Evolutionary conservation across 2,888 invertebrate genomes (phyloP).

Genomic region (Melipona bicolor): DNA sequence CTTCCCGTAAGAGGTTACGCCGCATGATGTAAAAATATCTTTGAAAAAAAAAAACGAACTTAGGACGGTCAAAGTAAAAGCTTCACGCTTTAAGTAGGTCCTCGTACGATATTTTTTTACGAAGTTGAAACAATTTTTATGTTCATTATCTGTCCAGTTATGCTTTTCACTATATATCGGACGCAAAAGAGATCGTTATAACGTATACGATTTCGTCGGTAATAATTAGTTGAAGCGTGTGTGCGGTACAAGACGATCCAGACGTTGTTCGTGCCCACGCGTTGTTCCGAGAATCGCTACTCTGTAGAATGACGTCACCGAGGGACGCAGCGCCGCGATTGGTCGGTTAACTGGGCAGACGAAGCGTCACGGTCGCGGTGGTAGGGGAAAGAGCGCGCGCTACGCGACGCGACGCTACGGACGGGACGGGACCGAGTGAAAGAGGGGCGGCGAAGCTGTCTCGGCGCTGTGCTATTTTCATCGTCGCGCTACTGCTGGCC

Average conservation of each 20-base stretch:
- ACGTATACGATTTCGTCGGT: background rate
- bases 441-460: conserved; percentile 60
- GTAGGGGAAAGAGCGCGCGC: conserved; percentile 14
- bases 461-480: conserved; percentile 80
- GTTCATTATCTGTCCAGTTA: no score
- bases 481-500: conserved; percentile 78
- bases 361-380: conserved; percentile 37
- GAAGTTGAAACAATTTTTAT: no score
- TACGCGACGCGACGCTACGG: background rate
- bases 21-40: no score
- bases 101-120: no score
- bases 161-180: no score
- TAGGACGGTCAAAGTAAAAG: no score
- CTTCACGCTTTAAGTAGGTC: no score
- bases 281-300: conserved; percentile 7
- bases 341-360: conserved; percentile 18
- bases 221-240: background rate
- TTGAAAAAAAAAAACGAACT: no score
- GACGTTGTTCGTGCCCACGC: conserved; percentile 32
- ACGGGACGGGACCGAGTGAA: background rate
- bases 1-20: no score
- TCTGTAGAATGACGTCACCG: conserved; percentile 41
- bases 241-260: background rate
- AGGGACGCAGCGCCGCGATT: conserved; percentile 18
- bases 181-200: no score